Evolutionary conservation across 2,888 invertebrate genomes (phyloP).

Genomic region (Acleris sparsana): DNA sequence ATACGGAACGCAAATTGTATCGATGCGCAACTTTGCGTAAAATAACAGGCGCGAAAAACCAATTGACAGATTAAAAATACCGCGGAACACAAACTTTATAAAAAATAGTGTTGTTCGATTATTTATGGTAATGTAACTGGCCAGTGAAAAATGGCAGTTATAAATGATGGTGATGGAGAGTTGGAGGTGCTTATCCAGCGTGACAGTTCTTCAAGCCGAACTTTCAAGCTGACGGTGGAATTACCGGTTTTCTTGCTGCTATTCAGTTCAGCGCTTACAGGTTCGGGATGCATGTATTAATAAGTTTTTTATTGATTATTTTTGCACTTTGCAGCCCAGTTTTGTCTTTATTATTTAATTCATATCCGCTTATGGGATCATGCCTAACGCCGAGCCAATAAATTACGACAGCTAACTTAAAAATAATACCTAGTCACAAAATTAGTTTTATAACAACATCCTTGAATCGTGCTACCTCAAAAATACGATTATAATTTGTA

Average conservation of each 20-base stretch:
- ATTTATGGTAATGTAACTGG: conserved; percentile 1
- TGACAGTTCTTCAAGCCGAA: neutral
- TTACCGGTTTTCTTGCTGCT: conserved; percentile 31
- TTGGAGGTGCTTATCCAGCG: conserved; percentile 15
- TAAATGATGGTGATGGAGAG: conserved; percentile 5
- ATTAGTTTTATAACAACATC: too few species aligned
- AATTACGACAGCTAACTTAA: too few species aligned
- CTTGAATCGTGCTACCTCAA: too few species aligned
- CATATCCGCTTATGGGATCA: too few species aligned
- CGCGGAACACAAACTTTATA: neutral
- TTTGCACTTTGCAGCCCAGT: too few species aligned
- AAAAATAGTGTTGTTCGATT: neutral
- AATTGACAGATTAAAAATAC: neutral
- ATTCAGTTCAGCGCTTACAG: conserved; percentile 37
- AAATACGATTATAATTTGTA: too few species aligned
- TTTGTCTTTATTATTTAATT: too few species aligned
- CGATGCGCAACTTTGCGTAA: neutral
- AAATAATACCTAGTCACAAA: too few species aligned
- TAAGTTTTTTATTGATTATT: too few species aligned
- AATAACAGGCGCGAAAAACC: neutral
- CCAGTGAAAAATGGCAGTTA: conserved; percentile 14
- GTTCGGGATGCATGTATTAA: neutral
- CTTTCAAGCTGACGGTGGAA: conserved; percentile 28
- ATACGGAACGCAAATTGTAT: neutral
- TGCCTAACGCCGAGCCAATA: too few species aligned